These are phyloP conservation scores for Ispidina lecontei DNA, from an alignment of 2,797 vertebrate genomes.

Conservation along the genomic window DNA sequence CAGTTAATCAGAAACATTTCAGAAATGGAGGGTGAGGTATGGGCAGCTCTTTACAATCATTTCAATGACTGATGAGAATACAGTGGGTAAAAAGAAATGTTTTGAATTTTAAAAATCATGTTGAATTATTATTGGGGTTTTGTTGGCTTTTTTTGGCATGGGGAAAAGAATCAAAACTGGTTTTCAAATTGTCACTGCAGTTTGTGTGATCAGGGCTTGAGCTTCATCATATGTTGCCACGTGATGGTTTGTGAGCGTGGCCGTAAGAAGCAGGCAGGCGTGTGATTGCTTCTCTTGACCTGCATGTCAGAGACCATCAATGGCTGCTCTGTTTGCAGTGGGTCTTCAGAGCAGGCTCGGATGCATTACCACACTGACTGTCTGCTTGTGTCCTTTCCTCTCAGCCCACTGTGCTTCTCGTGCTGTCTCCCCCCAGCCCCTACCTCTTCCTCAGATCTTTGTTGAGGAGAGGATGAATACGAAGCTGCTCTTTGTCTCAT, in stretches of 20 bases:
- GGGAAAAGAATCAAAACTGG: background rate
- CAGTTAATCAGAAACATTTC: background rate
- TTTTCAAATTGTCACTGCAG: background rate
- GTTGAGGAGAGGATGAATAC: background rate
- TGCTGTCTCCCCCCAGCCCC: background rate
- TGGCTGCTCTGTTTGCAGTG: conserved; percentile 40
- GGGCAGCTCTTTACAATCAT: background rate
- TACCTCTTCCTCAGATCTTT: conserved; percentile 31
- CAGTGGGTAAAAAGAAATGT: fast-evolving
- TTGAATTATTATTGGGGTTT: background rate
- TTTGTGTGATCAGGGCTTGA: background rate
- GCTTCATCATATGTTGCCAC: conserved; percentile 4
- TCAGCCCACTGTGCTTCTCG: background rate
- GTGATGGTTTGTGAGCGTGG: background rate
- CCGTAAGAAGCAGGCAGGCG: background rate
- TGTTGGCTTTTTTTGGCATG: background rate
- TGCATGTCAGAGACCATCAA: conserved; percentile 22
- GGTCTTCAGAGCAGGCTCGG: conserved; percentile 30
- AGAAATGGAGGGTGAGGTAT: background rate
- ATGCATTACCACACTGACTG: conserved; percentile 20
- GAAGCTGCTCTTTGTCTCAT: conserved; percentile 45
- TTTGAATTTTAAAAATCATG: background rate
- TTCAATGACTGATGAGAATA: background rate
- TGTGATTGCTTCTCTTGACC: conserved; percentile 49
- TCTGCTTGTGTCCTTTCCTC: conserved; percentile 40